Evolutionary conservation across 1,140 invertebrate genomes (phyloP).

Genomic region (Drosophila nebulosa): DNA sequence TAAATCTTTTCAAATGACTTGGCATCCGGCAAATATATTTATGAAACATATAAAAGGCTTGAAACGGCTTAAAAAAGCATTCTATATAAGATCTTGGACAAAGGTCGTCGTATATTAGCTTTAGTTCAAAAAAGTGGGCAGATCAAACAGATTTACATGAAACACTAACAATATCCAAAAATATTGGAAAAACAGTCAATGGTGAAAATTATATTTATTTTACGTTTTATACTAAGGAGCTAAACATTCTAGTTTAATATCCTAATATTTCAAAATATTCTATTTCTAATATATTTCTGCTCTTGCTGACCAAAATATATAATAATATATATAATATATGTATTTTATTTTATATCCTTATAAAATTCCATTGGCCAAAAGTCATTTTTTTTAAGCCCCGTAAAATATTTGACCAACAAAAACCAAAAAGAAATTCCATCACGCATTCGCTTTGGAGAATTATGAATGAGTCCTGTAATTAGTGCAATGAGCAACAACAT

Average conservation of each 20-base stretch:
- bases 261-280: no score
- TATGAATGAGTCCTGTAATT: slow-evolving; percentile 65
- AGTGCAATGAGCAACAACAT: slow-evolving; percentile 56
- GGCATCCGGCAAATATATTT: neutral
- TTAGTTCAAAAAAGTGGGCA: no score
- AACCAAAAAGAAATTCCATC: slow-evolving; percentile 41
- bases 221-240: no score
- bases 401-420: neutral
- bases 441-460: slow-evolving; percentile 42
- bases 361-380: neutral
- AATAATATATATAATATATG: no score
- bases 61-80: neutral
- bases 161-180: no score
- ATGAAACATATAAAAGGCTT: neutral
- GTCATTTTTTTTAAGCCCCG: neutral
- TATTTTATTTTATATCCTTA: no score
- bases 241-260: no score
- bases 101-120: no score
- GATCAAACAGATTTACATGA: no score
- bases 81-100: no score
- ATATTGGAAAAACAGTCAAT: no score
- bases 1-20: slow-evolving; percentile 22
- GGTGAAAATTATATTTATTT: no score
- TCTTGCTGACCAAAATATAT: neutral
- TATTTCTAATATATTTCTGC: neutral